Evolutionary conservation across 2,113 vertebrate genomes (phyloP).

Genomic region (Crotalus helleri): DNA sequence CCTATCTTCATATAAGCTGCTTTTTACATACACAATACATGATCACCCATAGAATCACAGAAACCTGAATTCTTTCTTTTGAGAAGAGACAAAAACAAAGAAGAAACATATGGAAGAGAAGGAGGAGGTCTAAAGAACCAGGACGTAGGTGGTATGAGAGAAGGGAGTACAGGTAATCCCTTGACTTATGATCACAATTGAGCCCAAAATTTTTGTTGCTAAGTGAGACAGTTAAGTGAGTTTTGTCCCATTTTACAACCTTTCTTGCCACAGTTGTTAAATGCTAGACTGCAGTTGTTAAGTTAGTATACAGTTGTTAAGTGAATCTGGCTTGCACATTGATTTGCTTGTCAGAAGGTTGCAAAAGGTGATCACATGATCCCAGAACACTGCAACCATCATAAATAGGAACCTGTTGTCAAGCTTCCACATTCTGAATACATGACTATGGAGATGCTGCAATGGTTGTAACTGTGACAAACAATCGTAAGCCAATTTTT

Average conservation of each 20-base stretch:
- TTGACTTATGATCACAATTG: neutral
- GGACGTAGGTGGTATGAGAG: neutral
- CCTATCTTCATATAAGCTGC: neutral
- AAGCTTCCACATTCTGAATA: neutral
- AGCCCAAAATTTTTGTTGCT: neutral
- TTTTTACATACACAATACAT: neutral
- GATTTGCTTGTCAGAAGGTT: neutral
- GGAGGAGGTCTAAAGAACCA: neutral
- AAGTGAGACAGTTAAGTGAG: neutral
- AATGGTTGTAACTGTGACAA: neutral
- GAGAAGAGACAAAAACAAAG: neutral
- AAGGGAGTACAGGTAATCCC: neutral
- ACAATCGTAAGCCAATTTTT: neutral
- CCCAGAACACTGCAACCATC: neutral
- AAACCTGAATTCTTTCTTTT: neutral
- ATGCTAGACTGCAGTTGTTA: neutral
- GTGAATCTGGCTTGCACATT: neutral
- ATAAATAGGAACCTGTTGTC: neutral
- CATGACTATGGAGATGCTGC: neutral
- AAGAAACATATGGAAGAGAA: neutral
- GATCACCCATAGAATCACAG: neutral
- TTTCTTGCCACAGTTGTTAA: neutral
- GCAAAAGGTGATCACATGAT: neutral
- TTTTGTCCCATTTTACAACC: neutral
- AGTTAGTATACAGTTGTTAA: neutral